These are phyloP conservation scores for Anser cygnoides DNA, from an alignment of 2,113 vertebrate species.

Conservation along the genomic window DNA sequence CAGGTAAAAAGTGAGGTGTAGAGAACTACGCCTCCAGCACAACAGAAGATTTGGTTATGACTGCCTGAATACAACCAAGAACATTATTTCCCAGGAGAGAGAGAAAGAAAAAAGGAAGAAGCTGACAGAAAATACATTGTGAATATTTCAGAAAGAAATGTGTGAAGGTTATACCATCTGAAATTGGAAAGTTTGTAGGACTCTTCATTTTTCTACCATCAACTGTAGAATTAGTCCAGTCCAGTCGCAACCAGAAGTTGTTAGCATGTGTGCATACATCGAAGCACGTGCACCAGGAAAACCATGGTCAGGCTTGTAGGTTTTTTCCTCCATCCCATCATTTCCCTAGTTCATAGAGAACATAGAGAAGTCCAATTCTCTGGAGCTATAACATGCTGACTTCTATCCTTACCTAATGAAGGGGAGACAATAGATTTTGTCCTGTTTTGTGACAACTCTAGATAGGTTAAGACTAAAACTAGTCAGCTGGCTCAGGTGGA, in stretches of 20 bases:
- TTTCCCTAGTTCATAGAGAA: background rate
- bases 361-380: background rate
- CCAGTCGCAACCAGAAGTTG: background rate
- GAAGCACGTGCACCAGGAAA: background rate
- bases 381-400: background rate
- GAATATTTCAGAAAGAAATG: slow-evolving; percentile 18
- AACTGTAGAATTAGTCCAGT: background rate
- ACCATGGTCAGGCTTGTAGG: background rate
- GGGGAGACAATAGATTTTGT: background rate
- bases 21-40: background rate
- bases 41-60: slow-evolving; percentile 17
- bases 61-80: background rate
- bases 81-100: slow-evolving; percentile 24
- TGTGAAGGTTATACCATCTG: background rate
- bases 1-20: background rate
- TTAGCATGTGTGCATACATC: background rate
- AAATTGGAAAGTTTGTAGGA: background rate
- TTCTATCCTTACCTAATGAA: fast-evolving
- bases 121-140: background rate
- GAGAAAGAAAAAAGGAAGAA: background rate
- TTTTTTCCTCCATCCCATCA: background rate
- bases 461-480: background rate
- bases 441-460: background rate
- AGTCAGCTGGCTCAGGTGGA: background rate
- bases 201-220: background rate